These are phyloP conservation scores for Homarus gammarus DNA, from an alignment of 2,888 invertebrate species.

Conservation along the genomic window DNA sequence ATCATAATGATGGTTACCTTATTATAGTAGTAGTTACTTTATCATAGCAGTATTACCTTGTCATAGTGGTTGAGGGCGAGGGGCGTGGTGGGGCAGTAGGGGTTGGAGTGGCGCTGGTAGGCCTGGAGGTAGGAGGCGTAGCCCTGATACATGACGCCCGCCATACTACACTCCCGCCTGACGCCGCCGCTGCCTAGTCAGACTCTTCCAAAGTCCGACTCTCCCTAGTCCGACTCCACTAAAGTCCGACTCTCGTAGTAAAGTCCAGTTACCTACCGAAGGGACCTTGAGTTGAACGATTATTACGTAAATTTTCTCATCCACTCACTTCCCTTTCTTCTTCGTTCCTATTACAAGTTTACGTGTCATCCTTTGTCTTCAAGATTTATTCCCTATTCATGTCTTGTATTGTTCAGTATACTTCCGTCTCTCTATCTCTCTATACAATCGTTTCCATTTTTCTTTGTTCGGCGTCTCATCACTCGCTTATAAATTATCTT, in stretches of 20 bases:
- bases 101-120: slow-evolving; percentile 70
- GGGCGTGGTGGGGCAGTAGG: slow-evolving; percentile 65
- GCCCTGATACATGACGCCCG: slow-evolving; percentile 73
- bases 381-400: no score
- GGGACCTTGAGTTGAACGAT: no score
- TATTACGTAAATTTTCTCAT: no score
- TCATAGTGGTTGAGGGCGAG: slow-evolving; percentile 72
- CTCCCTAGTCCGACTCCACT: no score
- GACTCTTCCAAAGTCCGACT: not conserved
- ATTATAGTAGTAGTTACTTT: not conserved
- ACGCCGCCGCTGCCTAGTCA: slow-evolving; percentile 12
- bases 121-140: slow-evolving; percentile 73
- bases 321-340: not conserved
- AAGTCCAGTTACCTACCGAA: no score
- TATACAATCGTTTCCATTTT: no score
- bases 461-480: no score
- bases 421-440: no score
- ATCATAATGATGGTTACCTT: not conserved
- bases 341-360: not conserved
- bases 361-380: not conserved
- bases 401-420: no score
- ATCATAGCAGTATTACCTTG: slow-evolving; percentile 55
- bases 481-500: no score
- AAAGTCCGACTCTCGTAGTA: no score
- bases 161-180: slow-evolving; percentile 41